phyloP scores from a whole-genome alignment of 2,113 vertebrate species.

The Chiloscyllium plagiosum region DNA sequence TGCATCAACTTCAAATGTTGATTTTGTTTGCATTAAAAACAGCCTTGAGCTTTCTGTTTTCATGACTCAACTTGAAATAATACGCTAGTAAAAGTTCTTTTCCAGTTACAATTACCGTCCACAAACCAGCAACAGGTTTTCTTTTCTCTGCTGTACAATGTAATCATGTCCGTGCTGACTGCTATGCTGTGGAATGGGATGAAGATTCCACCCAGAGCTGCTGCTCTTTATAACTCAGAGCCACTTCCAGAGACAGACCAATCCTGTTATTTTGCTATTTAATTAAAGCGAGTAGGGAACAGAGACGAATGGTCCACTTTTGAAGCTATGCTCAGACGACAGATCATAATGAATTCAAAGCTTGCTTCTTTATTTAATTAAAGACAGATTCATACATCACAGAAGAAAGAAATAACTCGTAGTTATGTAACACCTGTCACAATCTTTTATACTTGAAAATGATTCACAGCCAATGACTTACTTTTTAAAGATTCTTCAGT shows the following conservation, averaged over 20 bases:
- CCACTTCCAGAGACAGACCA: not conserved
- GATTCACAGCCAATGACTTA: not conserved
- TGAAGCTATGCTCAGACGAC: not conserved
- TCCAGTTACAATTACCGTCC: conserved; percentile 18
- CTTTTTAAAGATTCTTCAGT: not conserved
- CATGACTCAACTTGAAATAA: not conserved
- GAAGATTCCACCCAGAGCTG: not conserved
- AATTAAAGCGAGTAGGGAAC: not conserved
- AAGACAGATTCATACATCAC: not conserved
- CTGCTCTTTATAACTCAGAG: not conserved
- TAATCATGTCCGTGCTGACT: conserved; percentile 20
- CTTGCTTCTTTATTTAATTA: not conserved
- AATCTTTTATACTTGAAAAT: no score
- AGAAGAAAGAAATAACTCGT: not conserved
- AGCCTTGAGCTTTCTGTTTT: not conserved
- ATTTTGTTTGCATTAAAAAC: not conserved
- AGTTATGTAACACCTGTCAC: not conserved
- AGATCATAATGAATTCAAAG: not conserved
- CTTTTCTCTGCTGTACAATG: not conserved
- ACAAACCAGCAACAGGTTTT: conserved; percentile 29
- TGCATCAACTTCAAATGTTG: not conserved
- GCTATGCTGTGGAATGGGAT: not conserved
- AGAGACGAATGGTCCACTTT: not conserved
- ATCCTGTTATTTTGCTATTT: not conserved
- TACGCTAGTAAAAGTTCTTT: conserved; percentile 13